Evolutionary conservation across 2,113 vertebrate genomes (phyloP).

Genomic region (Prietella phreatophila): DNA sequence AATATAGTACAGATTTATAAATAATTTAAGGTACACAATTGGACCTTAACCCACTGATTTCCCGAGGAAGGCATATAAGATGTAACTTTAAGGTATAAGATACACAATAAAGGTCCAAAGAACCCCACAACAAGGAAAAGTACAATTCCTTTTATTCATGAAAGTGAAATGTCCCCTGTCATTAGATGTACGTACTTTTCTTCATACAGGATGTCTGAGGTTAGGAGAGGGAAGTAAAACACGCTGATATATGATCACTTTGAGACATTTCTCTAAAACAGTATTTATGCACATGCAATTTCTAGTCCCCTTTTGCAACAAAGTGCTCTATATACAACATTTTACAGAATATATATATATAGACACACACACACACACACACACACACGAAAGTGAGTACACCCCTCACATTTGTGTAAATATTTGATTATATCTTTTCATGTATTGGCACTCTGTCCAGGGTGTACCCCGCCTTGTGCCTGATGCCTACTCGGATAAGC

Average conservation of each 20-base stretch:
- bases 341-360: too few species aligned
- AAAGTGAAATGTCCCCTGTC: not conserved
- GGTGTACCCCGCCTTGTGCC: too few species aligned
- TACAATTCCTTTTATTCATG: not conserved
- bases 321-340: not conserved
- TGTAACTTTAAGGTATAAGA: not conserved
- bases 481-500: too few species aligned
- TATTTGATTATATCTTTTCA: too few species aligned
- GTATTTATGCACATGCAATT: not conserved
- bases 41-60: not conserved
- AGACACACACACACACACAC: too few species aligned
- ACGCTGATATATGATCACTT: not conserved
- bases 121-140: not conserved
- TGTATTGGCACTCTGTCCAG: too few species aligned
- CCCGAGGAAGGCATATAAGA: not conserved
- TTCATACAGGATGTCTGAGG: not conserved
- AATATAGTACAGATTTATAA: not conserved
- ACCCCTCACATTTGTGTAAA: too few species aligned
- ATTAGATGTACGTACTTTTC: not conserved
- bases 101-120: not conserved
- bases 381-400: too few species aligned
- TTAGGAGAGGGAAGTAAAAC: slow-evolving; percentile 42
- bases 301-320: not conserved
- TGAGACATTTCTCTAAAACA: not conserved
- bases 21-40: not conserved